These are phyloP conservation scores for Brachyptera risi DNA, from an alignment of 2,888 invertebrate species.

Conservation along the genomic window DNA sequence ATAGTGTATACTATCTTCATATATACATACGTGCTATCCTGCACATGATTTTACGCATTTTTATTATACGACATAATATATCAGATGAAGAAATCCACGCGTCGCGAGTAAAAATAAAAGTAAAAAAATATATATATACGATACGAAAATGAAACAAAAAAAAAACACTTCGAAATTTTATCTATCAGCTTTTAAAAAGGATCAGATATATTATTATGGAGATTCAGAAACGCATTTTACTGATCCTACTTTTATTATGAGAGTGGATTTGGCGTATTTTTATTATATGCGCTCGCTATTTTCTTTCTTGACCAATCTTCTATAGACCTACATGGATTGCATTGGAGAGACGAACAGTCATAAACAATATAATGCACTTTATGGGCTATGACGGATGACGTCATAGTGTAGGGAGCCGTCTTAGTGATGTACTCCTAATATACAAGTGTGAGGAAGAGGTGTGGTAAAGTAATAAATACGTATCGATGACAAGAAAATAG, in stretches of 20 bases:
- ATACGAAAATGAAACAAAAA: too few relatives aligned
- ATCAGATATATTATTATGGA: constrained; percentile 9
- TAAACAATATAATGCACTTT: background rate
- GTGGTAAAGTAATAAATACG: too few relatives aligned
- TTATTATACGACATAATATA: background rate
- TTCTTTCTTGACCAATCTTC: background rate
- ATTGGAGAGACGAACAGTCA: background rate
- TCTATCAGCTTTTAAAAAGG: constrained; percentile 10
- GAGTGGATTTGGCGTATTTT: background rate
- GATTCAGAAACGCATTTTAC: background rate
- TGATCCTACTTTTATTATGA: background rate
- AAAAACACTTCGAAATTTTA: constrained; percentile 8
- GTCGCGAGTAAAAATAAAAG: background rate
- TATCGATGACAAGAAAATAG: too few relatives aligned
- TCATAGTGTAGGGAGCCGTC: background rate
- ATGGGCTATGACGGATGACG: background rate
- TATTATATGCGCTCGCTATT: background rate
- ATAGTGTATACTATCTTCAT: background rate
- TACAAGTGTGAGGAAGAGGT: background rate
- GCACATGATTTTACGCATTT: background rate
- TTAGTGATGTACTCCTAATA: background rate
- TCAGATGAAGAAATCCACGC: background rate
- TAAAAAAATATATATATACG: background rate
- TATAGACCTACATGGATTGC: background rate
- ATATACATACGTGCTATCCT: too few relatives aligned